A percentile compares a stretch with the other conserved stretches of the same genome.
phyloP scores from a whole-genome alignment of 1,140 invertebrate species.

The Ditylenchus dipsaci region DNA sequence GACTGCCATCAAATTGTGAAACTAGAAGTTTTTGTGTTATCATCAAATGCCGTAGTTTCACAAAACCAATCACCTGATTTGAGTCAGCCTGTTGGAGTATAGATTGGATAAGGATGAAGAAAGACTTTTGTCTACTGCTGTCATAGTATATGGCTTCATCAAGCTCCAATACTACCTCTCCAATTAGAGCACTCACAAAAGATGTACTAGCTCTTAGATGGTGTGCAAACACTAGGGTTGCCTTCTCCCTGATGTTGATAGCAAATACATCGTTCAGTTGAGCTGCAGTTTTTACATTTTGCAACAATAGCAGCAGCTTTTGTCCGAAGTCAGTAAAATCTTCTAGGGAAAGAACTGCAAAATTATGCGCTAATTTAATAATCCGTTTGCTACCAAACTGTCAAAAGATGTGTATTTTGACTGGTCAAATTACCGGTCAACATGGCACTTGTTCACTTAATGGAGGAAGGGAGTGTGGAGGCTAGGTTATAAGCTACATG shows the following conservation, averaged over 20 bases:
- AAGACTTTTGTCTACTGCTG: not conserved
- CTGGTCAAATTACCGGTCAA: too few relatives aligned
- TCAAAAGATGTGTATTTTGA: too few relatives aligned
- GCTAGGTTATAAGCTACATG: too few relatives aligned
- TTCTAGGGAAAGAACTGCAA: not conserved
- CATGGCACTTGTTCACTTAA: too few relatives aligned
- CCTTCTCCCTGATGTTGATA: not conserved
- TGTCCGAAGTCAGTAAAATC: not conserved
- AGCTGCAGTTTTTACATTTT: not conserved
- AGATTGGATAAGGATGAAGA: not conserved
- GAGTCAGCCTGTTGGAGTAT: not conserved
- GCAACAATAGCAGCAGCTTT: not conserved
- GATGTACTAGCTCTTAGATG: not conserved
- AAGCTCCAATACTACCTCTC: not conserved
- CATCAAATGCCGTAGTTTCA: too few relatives aligned
- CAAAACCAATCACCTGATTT: too few relatives aligned
- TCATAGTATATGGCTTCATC: not conserved
- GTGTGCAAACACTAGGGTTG: not conserved
- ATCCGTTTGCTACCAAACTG: too few relatives aligned
- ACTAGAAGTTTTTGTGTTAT: slow-evolving; percentile 21
- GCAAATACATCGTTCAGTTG: not conserved
- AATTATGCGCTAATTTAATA: too few relatives aligned
- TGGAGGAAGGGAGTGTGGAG: too few relatives aligned
- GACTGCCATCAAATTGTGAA: slow-evolving; percentile 15
- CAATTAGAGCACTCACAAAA: slow-evolving; percentile 2